Evolutionary conservation across 2,888 invertebrate genomes (phyloP), one percentile per base, ranked within the genome.

Genomic region (Hypolimnas misippus): DNA sequence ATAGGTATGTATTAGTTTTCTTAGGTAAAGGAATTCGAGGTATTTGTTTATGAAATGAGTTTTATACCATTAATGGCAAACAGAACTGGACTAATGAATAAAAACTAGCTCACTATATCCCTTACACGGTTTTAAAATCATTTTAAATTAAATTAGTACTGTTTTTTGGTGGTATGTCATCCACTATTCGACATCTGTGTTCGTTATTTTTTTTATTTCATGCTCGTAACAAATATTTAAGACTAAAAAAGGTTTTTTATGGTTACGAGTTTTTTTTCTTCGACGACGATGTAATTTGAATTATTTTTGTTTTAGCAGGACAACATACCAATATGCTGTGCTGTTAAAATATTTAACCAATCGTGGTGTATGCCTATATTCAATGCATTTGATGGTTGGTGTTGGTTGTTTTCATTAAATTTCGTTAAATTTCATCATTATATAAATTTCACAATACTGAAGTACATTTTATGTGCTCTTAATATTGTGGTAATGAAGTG

Each of bases 51-150:
- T 35, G 49, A 49, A 65, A 62, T 62, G 12, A 38, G 31, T 58
- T 17, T 31, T 16, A 33, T 4, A 31, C 62, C 60, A 7, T 53
- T 62, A 58, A 62, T 53, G 59, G 62, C 17, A 50, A 53, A 42
- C 5, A 57, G 44, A 57, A 66, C 40, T 57, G 31, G 50, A 35
- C 25, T 44, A 60, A 50, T 53, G 50, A 50, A 25, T 38, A 46
- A 57, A 57, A 66, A 51, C 35, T 51, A 14, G 51, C 46, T 16
- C 25, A 29, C n/a, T 57, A 25, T 2, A 6, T 46, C 21, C 61
- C 60, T 55, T 49, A 55, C 8, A 58, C 4, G 51, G 57, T 49
- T 63, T 57, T 46, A 63, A 61, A 38, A 61, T 33, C 50, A 54
- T 56, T 56, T 21, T 54, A 49, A 60, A 49, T 49, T 25, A 49